Conservation (phyloP, 2,888 invertebrate species). For the Drosophila multiciliata region DNA sequence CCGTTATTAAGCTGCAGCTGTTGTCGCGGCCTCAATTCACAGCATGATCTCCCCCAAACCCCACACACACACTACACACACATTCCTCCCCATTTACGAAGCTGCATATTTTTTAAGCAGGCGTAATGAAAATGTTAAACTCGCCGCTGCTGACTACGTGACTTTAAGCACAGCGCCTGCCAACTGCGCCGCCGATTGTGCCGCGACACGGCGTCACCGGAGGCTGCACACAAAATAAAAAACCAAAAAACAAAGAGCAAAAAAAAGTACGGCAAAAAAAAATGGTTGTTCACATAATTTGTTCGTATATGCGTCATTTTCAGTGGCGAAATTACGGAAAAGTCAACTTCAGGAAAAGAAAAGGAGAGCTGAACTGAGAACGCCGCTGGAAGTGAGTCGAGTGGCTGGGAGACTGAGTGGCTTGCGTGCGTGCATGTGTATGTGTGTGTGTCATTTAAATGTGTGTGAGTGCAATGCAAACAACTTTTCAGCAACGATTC, state of each 20-base stretch:
- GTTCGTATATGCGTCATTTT: conserved; percentile 72
- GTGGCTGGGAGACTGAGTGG: neutral
- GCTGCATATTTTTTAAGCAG: conserved; percentile 56
- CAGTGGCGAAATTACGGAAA: conserved; percentile 77
- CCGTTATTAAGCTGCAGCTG: conserved; percentile 31
- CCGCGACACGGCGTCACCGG: conserved; percentile 22
- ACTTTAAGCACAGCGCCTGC: conserved; percentile 61
- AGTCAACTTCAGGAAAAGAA: conserved; percentile 36
- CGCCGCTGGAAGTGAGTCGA: conserved; percentile 1
- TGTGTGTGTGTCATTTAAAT: neutral
- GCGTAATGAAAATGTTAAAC: conserved; percentile 63
- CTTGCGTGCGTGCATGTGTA: neutral
- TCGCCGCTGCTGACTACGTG: conserved; percentile 61
- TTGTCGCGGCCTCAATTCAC: conserved; percentile 59
- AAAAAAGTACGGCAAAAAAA: conserved; percentile 32
- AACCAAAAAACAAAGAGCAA: conserved; percentile 35
- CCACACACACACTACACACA: neutral
- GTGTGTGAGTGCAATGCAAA: conserved; percentile 58
- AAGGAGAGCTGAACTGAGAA: conserved; percentile 23
- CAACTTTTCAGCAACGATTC: conserved; percentile 58
- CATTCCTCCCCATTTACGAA: conserved; percentile 1
- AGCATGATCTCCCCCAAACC: conserved; percentile 18
- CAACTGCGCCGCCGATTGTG: conserved; percentile 38
- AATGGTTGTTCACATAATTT: conserved; percentile 48
- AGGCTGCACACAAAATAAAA: conserved; percentile 35